phyloP scores from a whole-genome alignment of 2,888 invertebrate species.

The Pseudococcus jackbeardsleyi region DNA sequence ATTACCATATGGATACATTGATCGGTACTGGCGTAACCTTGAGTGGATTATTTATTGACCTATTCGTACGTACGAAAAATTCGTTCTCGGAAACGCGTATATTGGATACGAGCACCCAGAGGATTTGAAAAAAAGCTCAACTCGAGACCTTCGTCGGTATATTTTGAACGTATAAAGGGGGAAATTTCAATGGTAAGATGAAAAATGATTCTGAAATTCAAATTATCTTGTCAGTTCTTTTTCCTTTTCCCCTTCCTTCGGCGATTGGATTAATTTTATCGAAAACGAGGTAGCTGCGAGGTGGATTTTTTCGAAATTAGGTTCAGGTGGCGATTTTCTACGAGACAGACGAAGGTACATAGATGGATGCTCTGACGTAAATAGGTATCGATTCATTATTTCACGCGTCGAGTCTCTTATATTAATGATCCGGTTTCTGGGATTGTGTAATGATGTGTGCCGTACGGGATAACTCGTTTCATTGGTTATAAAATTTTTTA shows the following conservation, averaged over 20 bases:
- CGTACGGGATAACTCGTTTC: slow-evolving; percentile 32
- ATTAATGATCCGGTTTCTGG: slow-evolving; percentile 57
- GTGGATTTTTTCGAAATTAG: too few species aligned
- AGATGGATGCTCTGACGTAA: background rate
- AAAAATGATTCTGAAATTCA: background rate
- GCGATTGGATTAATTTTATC: background rate
- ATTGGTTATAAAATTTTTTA: slow-evolving; percentile 51
- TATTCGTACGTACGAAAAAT: background rate
- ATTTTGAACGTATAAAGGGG: too few species aligned
- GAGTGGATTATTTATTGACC: slow-evolving; percentile 23
- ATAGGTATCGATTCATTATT: slow-evolving; percentile 2
- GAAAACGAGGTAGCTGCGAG: background rate
- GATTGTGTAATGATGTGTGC: slow-evolving; percentile 54
- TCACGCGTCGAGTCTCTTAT: background rate
- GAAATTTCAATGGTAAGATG: background rate
- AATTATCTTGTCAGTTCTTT: background rate
- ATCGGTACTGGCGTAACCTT: background rate
- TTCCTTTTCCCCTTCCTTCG: background rate
- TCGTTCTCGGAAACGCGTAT: background rate
- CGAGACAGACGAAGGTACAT: background rate
- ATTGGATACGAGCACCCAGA: background rate
- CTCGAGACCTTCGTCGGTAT: background rate
- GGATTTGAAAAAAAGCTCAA: background rate
- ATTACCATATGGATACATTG: background rate
- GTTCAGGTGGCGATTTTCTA: background rate